phyloP scores from a whole-genome alignment of 1,140 invertebrate species.

The Drosophila aff. region DNA sequence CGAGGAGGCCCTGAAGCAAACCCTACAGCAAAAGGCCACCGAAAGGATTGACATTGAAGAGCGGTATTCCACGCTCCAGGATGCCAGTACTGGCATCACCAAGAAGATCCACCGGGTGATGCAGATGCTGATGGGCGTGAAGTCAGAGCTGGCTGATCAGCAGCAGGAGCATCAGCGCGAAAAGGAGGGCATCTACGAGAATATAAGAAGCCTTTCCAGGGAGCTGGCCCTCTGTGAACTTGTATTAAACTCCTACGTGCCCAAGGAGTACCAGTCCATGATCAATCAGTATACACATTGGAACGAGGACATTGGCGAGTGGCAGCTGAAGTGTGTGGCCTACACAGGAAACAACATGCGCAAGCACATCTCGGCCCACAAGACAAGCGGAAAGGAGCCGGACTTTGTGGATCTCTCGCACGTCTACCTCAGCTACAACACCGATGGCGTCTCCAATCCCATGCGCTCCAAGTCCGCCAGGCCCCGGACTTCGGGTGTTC shows the following conservation, averaged over 20 bases:
- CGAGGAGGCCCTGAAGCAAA: constrained; percentile 93
- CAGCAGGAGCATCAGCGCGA: constrained; percentile 97
- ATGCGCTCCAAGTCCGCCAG: constrained; percentile 74
- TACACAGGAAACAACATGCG: constrained; percentile 99
- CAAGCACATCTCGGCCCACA: constrained; percentile 86
- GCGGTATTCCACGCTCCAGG: constrained; percentile 96
- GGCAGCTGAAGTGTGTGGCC: constrained; percentile 98
- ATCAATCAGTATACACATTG: constrained; percentile 97
- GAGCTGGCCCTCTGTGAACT: constrained; percentile 97
- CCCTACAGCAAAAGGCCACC: constrained; percentile 94
- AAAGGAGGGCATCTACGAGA: constrained; percentile 97
- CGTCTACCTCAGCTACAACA: constrained; percentile 84
- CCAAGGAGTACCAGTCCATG: constrained; percentile 96
- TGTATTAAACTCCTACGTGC: constrained; percentile 95
- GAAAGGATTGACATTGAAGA: constrained; percentile 98
- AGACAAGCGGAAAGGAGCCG: constrained; percentile 70
- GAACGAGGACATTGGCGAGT: constrained; percentile 99
- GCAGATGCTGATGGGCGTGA: constrained; percentile 91
- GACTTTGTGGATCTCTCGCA: constrained; percentile 84
- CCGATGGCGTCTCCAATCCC: constrained; percentile 76
- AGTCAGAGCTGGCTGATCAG: constrained; percentile 94
- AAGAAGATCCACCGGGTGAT: constrained; percentile 97
- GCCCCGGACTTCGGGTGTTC: constrained; percentile 82
- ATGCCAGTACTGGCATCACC: constrained; percentile 96
- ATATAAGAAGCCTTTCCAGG: constrained; percentile 93